Percentiles rank a stretch among this genome's conserved stretches.
Evolutionary conservation across 1,140 invertebrate genomes (phyloP).

Genomic region (Marisa cornuarietis): DNA sequence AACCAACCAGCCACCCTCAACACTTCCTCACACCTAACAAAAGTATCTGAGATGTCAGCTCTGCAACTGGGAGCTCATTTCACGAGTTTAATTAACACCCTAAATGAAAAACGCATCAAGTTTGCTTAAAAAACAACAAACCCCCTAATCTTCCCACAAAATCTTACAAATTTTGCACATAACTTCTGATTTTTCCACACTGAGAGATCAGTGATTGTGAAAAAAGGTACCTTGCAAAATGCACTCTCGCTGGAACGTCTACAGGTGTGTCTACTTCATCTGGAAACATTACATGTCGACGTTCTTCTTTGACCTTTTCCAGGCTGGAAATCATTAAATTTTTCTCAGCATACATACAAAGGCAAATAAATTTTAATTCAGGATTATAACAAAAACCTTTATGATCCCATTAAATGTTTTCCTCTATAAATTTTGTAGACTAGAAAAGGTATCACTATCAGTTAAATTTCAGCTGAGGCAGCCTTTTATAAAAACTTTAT

Average conservation of each 20-base stretch:
- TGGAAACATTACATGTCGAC: slow-evolving; percentile 88
- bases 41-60: too few relatives aligned
- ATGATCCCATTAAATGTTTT: not conserved
- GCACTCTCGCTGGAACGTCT: slow-evolving; percentile 74
- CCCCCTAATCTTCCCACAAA: too few relatives aligned
- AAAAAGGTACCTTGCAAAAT: slow-evolving; percentile 77
- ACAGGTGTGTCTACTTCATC: slow-evolving; percentile 93
- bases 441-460: slow-evolving; percentile 10
- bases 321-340: slow-evolving; percentile 51
- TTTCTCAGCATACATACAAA: not conserved
- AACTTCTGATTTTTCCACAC: too few relatives aligned
- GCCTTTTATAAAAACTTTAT: too few relatives aligned
- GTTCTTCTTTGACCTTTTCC: slow-evolving; percentile 75
- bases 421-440: not conserved
- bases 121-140: too few relatives aligned
- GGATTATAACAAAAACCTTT: slow-evolving; percentile 65
- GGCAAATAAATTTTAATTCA: slow-evolving; percentile 6
- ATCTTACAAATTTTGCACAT: too few relatives aligned
- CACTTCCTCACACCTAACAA: too few relatives aligned
- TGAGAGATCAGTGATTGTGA: too few relatives aligned
- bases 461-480: too few relatives aligned
- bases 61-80: too few relatives aligned
- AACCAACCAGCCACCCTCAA: not conserved
- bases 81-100: too few relatives aligned
- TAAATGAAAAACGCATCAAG: too few relatives aligned